These are phyloP conservation scores for Eulemur rufifrons DNA, from an alignment of 2,113 vertebrate species.

Conservation along the genomic window DNA sequence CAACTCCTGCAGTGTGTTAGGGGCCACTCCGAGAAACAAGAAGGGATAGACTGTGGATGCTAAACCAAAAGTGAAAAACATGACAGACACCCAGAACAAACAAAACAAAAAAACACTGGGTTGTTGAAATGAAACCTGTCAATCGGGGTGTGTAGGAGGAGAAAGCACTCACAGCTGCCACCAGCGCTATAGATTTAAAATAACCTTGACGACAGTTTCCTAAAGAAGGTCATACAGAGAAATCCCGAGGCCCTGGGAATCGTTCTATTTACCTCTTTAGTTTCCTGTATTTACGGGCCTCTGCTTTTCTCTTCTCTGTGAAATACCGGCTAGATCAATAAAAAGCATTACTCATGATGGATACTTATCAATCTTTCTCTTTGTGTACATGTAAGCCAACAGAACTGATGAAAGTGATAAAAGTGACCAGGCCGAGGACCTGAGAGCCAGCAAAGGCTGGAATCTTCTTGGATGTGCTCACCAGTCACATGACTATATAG, in stretches of 20 bases:
- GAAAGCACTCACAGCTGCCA: neutral
- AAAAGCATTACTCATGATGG: neutral
- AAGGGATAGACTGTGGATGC: neutral
- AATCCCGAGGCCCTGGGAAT: neutral
- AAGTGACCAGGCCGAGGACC: neutral
- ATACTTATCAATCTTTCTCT: neutral
- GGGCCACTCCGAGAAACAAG: neutral
- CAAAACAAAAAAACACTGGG: neutral
- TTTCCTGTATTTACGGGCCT: neutral
- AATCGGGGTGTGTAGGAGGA: neutral
- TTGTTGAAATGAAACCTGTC: neutral
- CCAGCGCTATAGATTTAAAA: neutral
- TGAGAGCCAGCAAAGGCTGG: neutral
- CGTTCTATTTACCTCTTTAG: neutral
- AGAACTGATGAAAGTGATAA: neutral
- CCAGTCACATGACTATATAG: neutral
- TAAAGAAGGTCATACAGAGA: neutral
- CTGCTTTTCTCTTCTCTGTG: neutral
- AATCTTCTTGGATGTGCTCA: neutral
- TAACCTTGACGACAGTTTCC: neutral
- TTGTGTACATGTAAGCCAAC: neutral
- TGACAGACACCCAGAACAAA: neutral
- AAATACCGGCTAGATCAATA: neutral
- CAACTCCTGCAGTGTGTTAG: neutral
- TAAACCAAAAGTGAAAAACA: conserved; percentile 9